Evolutionary conservation across 2,113 vertebrate species (phyloP).

Genomic region (Poeciliopsis prolifica): DNA sequence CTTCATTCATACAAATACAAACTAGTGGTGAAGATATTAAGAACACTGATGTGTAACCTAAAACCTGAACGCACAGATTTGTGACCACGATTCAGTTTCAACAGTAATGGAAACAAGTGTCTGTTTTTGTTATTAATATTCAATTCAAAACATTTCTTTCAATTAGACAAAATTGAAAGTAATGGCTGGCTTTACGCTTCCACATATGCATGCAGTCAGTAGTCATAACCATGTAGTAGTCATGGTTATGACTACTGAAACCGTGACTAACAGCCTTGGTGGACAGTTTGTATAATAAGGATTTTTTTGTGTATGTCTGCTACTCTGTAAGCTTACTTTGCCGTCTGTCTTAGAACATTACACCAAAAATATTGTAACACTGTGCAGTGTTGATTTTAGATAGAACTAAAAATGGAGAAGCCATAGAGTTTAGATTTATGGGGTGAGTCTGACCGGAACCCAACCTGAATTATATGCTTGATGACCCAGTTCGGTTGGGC

Average conservation of each 20-base stretch:
- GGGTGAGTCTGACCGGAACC: no score
- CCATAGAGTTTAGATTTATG: no score
- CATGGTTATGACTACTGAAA: background rate
- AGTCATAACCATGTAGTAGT: background rate
- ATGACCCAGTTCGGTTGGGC: no score
- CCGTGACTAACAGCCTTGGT: background rate
- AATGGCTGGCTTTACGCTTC: no score
- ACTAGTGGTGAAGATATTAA: background rate
- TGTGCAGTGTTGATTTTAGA: no score
- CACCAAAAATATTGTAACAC: background rate
- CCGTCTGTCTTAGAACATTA: background rate
- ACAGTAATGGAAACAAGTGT: background rate
- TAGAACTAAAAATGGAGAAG: no score
- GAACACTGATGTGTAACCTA: background rate
- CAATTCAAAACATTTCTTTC: background rate
- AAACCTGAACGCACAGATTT: background rate
- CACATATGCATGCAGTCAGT: no score
- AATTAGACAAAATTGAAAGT: background rate
- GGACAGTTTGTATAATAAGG: background rate
- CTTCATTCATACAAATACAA: slow-evolving; percentile 16
- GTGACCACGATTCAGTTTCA: background rate
- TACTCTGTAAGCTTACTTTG: background rate
- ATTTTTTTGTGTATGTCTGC: background rate
- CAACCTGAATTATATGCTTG: no score
- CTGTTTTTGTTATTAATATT: background rate